A percentile compares a stretch with the other conserved stretches of the same genome.
Conservation (phyloP, 1,140 invertebrate genomes). For the Phenacoccus solenopsis region DNA sequence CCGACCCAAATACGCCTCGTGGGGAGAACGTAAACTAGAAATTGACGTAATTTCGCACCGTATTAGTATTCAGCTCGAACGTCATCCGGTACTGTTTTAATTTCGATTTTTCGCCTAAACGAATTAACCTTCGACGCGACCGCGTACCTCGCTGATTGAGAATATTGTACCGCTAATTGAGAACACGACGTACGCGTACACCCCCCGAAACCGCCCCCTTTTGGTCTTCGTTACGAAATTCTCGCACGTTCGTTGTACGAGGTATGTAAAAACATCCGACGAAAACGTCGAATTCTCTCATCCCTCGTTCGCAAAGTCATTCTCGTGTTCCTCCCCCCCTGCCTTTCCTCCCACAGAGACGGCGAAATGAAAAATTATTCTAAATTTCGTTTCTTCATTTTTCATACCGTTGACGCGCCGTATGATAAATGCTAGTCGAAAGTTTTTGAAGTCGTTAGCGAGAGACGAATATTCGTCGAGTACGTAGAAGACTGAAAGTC, state of each 20-base stretch:
- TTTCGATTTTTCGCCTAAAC: background rate
- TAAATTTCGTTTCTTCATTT: too few relatives aligned
- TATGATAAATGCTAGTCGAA: background rate
- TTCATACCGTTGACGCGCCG: too few relatives aligned
- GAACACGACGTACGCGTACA: background rate
- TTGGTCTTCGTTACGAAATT: too few relatives aligned
- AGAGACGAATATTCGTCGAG: too few relatives aligned
- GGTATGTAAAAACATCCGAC: too few relatives aligned
- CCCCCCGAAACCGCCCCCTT: too few relatives aligned
- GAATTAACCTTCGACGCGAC: background rate
- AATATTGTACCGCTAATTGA: conserved; percentile 1
- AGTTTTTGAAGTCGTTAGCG: background rate
- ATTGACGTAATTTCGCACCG: background rate
- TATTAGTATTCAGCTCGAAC: background rate
- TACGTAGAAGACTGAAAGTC: too few relatives aligned
- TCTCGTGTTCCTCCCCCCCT: too few relatives aligned
- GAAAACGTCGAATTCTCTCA: too few relatives aligned
- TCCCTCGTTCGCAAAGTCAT: too few relatives aligned
- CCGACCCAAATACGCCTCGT: background rate
- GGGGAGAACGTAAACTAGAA: background rate
- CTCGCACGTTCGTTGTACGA: background rate
- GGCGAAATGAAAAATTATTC: too few relatives aligned
- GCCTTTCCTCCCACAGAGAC: background rate
- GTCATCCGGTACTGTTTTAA: background rate
- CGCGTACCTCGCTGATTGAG: background rate